Base-by-base conservation (phyloP, 2,797 vertebrate species). In the Kryptopterus vitreolus region DNA sequence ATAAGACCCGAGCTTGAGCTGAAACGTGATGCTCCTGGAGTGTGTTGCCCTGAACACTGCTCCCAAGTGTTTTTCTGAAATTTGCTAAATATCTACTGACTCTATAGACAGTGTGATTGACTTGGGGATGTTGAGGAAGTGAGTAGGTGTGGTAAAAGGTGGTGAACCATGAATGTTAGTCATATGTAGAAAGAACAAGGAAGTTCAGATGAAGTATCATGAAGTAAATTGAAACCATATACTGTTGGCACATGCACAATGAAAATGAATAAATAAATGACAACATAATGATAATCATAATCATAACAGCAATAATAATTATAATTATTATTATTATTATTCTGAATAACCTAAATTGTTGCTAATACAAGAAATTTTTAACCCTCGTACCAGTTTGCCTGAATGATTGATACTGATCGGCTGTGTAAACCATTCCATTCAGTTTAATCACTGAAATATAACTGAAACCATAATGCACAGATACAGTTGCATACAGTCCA, bases 11-110 rank as follows among this genome's bases (percentile, higher is more conserved):
- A 72, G 61, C 48, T 6, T 48, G 57, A 50, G 18, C 57, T 29
- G 87, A 84, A 90, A 91, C 84, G 71, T 82, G 88, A 90, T 86
- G 82, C 53, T 43, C 4, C 29, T 68, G 29, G 12, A 58, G 29
- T 63, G 81, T 68, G 63, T 76, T 63, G 61, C 46, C 65, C 29
- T 29, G 59, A 59, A 20, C 15, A 33, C 63, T 75, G 52, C 35
- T 77, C 65, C 26, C 35, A 78, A 76, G 75, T n/a, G n/a, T n/a
- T n/a, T n/a, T 13, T 71, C 26, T 71, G 59, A 59, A 78, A 76
- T 53, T 81, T 77, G 66, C 65, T 77, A 87, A 87, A 38, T 90
- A 91, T 77, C 82, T 79, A 61, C 72, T 77, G 58, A 76, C 79
- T 29, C 82, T 84, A 7, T 29, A 57, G 31, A 35, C n/a, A 82